Base-by-base conservation (phyloP, 2,797 vertebrate genomes). In the Lepus oiostolus region DNA sequence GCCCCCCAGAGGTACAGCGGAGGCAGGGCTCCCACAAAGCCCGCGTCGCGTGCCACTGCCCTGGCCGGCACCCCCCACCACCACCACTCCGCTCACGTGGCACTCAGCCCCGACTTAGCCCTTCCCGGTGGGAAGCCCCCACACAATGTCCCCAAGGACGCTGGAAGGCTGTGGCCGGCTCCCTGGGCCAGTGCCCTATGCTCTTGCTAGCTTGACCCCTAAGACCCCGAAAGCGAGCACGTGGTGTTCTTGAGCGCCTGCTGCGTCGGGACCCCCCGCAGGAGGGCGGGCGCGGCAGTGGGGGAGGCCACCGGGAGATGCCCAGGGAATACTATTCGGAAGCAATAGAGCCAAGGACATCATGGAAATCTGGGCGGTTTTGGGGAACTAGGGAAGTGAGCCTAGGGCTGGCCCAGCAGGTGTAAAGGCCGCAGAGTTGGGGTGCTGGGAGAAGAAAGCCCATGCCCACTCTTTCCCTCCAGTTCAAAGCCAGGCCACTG, bases 251-350 rank as follows among this genome's bases (percentile, higher is more conserved):
- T 71, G 89, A 74, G 71, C 63, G 47, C 47, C 87, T 83, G 74
- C 75, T 14, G 50, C 63, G 77, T 76, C 47, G 54, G 3, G 71
- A 80, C 62, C 35, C 30, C 42, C 14, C 17, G 47, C 17, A 0
- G 32, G 52, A 85, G 65, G 26, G 65, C 19, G 26, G 71, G 81
- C 63, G 12, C 19, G 63, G 67, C 67, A 10, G 63, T 50, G 72
- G 67, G 42, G 52, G 91, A 83, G 85, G 77, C 77, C 72, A 26
- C 54, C 6, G 54, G 81, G 42, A 91, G 68, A 85, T 93, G 91
- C 84, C 88, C 85, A 63, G 82, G 93, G 82, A 82, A 74, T 83
- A 35, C n/a, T 32, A 11, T 81, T 93, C 22, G 68, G 28, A 54
- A 67, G 58, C 42, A 22, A 14, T 5, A 80, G 58, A 42, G 32